These are phyloP conservation scores for Rhaphigaster nebulosa DNA, from an alignment of 2,888 invertebrate genomes.

Conservation along the genomic window DNA sequence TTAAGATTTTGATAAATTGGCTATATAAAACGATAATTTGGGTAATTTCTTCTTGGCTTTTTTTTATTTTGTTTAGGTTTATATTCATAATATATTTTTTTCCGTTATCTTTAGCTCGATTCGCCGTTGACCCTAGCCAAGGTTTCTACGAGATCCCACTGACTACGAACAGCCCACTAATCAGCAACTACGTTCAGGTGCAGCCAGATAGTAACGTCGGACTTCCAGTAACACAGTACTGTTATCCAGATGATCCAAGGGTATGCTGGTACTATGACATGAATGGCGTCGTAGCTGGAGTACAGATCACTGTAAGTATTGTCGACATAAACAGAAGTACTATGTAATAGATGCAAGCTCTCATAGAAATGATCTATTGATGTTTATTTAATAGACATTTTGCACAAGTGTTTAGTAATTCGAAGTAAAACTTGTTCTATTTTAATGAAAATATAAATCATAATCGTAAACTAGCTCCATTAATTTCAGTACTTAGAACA, in stretches of 20 bases:
- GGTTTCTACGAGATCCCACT: conserved; percentile 60
- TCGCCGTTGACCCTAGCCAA: conserved; percentile 55
- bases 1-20: too few species aligned
- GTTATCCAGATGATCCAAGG: conserved; percentile 63
- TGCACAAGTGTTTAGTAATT: too few species aligned
- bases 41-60: too few species aligned
- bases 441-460: too few species aligned
- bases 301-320: conserved; percentile 63
- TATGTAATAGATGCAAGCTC: neutral
- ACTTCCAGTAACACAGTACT: conserved; percentile 61
- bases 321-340: neutral
- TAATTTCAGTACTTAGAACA: conserved; percentile 59
- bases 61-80: too few species aligned
- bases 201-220: conserved; percentile 54
- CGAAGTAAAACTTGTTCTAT: too few species aligned
- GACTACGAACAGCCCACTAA: conserved; percentile 59
- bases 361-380: neutral
- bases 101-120: conserved; percentile 55
- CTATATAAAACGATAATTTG: too few species aligned
- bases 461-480: neutral
- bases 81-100: neutral
- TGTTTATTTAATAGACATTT: neutral
- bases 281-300: conserved; percentile 62
- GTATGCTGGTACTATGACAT: conserved; percentile 63
- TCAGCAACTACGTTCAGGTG: conserved; percentile 59